phyloP scores from a whole-genome alignment of 2,797 vertebrate species.

The Chaenodraco wilsoni region DNA sequence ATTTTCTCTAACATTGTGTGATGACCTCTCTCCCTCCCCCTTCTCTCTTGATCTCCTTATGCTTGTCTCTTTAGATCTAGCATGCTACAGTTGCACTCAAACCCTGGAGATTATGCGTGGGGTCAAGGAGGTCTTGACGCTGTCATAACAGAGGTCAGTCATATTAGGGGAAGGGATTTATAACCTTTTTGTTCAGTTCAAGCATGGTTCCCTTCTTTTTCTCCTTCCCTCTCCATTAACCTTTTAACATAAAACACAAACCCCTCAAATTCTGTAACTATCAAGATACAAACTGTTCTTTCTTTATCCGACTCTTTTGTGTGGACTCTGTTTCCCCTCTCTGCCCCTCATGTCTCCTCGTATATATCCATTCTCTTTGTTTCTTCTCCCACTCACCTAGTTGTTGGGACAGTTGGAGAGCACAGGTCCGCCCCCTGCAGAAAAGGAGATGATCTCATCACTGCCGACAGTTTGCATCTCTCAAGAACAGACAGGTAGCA shows the following conservation, averaged over 20 bases:
- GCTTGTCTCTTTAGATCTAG: slow-evolving; percentile 79
- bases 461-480: slow-evolving; percentile 91
- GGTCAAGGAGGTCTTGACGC: slow-evolving; percentile 93
- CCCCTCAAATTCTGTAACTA: background rate
- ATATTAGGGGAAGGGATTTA: slow-evolving; percentile 5
- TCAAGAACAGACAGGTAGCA: slow-evolving; percentile 86
- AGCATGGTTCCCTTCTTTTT: no score
- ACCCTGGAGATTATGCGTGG: slow-evolving; percentile 94
- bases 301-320: background rate
- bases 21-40: background rate
- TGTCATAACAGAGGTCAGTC: slow-evolving; percentile 92
- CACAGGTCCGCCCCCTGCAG: slow-evolving; percentile 89
- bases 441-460: slow-evolving; percentile 91
- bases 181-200: background rate
- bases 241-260: background rate
- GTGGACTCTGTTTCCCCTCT: background rate
- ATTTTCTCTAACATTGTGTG: slow-evolving; percentile 21
- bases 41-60: slow-evolving; percentile 4
- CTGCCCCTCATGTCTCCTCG: background rate
- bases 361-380: background rate
- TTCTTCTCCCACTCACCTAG: slow-evolving; percentile 65
- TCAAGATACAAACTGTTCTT: background rate
- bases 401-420: slow-evolving; percentile 91
- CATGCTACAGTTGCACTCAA: slow-evolving; percentile 92
- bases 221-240: background rate